A percentile compares a stretch with the other conserved stretches of the same genome.
phyloP scores from a whole-genome alignment of 2,888 invertebrate genomes.

The Conops quadrifasciatus region DNA sequence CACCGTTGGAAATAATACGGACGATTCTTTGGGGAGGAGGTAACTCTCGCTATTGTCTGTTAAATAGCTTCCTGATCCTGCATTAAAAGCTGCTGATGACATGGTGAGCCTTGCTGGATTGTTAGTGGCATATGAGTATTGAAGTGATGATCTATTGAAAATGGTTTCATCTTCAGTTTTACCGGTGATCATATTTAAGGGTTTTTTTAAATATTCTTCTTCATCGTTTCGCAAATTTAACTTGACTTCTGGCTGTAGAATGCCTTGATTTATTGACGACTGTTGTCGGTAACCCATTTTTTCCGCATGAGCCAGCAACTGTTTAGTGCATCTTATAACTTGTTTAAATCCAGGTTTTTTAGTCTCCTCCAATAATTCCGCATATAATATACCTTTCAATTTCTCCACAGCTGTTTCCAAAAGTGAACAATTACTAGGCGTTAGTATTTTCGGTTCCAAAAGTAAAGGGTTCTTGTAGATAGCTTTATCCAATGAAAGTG shows the following conservation, averaged over 20 bases:
- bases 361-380: conserved; percentile 42
- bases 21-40: not conserved
- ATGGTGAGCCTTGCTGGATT: not conserved
- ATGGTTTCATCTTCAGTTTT: not conserved
- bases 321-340: conserved; percentile 41
- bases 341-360: conserved; percentile 43
- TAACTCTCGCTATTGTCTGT: not conserved
- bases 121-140: not conserved
- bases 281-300: conserved; percentile 41
- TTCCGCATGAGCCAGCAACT: conserved; percentile 43
- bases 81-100: not conserved
- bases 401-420: conserved; percentile 55
- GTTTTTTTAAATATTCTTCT: too few species aligned
- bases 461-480: conserved; percentile 72
- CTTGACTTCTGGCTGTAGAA: not conserved
- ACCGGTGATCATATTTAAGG: too few species aligned
- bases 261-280: not conserved
- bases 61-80: not conserved
- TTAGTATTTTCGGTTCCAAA: conserved; percentile 74
- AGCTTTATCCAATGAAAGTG: conserved; percentile 43
- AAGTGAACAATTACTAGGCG: conserved; percentile 72
- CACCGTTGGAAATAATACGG: not conserved
- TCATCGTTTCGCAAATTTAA: too few species aligned
- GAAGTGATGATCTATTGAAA: not conserved
- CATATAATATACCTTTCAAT: conserved; percentile 66